Base-by-base conservation (phyloP, 2,888 invertebrate species). In the Arrhopalites spinosus region DNA sequence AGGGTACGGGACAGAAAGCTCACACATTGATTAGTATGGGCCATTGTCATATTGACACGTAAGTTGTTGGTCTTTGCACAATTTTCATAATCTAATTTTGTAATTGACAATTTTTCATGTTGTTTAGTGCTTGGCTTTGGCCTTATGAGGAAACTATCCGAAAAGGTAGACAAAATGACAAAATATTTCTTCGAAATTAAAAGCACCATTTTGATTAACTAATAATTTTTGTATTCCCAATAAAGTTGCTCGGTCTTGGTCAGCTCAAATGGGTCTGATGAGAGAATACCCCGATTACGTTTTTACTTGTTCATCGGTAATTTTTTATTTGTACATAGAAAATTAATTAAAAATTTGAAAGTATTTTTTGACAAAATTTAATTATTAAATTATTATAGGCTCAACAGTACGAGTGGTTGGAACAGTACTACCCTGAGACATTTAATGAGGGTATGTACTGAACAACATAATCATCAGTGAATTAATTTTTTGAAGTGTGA, bases 331-430 rank as follows among this genome's bases (percentile, higher is more conserved):
- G 11, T 66, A 25, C 43, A 23, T 23, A 47, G 2, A 15, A 17
- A 36, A 43, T 36, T 20, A 2, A 45, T 29, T 27, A 7, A 17
- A 59, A 7, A 59, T 11, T 59, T 20, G 27, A 63, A 20, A 63
- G 63, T 27, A 23, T 23, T 15, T 3, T 3, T 63, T 27, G 15
- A 64, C 27, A 27, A 29, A 15, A 27, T n/a, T n/a, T n/a, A 29
- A 27, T 30, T 64, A 20, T 20, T 23, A 43, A 20, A 20, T n/a
- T 23, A 23, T 27, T 29, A 59, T 75, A 88, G 87, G 87, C 87
- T 43, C 87, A 87, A 82, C 88, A 88, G 81, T 86, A 86, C 81
- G 84, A 84, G 23, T 88, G 88, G 88, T 85, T 87, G 64, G 87
- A 87, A 80, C 80, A 86, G 61, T 81, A 85, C 74, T 88, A 87